Evolutionary conservation across 2,888 invertebrate genomes (phyloP), one percentile per base, ranked within the genome.

Genomic region (Cynaeus angustus): DNA sequence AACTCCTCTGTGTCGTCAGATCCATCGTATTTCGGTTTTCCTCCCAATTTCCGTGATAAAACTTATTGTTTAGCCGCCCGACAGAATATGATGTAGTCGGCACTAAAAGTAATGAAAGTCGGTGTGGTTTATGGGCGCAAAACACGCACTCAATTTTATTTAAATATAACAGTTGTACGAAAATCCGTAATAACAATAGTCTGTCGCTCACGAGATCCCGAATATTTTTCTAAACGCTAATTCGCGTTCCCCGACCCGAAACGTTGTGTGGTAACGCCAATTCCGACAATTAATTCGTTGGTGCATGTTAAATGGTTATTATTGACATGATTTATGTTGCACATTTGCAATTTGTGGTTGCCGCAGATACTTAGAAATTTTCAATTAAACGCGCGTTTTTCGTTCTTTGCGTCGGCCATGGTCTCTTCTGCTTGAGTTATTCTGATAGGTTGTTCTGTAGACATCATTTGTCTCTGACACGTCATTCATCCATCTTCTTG

Each of bases 381-480:
- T 69, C 58, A 61, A 59, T 61, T 59, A 58, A 66, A 66, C 28
- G 12, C 14, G 28, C 30, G 12, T 21, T 55, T 28, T 28, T 10
- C 52, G 52, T 53, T 52, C 55, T 33, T 65, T 38, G 55, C 65
- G 52, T 50, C 38, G 45, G 48, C 58, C 13, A 58, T 62, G 62
- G 50, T 37, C 53, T 43, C 67, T 56, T 46, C 56, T 38, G 41
- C 43, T 30, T 13, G 12, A 38, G 28, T 48, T 46, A 41, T 41
- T 68, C 55, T 56, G 62, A 68, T 68, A 68, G 68, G 65, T 65
- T 21, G 56, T 50, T 52, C 52, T 9, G 66, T 37, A 53, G 48
- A 46, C 45, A 37, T 61, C 68, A 66, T 70, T 70, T 70, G 70
- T 70, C 70, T 66, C 66, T 61, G 70, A 55, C 70, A 70, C 61